Base-by-base conservation (phyloP, 2,113 vertebrate species). In the Vanacampus margaritifer region DNA sequence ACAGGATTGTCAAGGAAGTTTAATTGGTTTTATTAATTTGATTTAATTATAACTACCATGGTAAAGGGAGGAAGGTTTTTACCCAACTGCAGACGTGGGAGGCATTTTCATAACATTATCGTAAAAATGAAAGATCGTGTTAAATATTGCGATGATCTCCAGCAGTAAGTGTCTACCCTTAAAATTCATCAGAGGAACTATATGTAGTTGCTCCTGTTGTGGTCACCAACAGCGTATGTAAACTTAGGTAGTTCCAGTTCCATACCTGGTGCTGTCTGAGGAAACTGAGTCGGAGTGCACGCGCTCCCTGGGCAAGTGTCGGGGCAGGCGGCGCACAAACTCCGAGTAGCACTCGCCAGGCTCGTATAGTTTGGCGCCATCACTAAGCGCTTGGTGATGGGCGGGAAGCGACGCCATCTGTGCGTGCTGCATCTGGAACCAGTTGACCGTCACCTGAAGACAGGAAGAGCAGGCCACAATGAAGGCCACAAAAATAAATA, bases 361-460 rank as follows among this genome's bases (percentile, higher is more conserved):
- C 57, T 98, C 95, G 76, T 98, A 98, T 61, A 93, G 82, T 83
- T 98, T 99, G 86, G 94, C 93, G 71, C 79, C 93, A 65, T 96
- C 95, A 81, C 91, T 94, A 36, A 97, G 89, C 24, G 92, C 90
- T 85, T 96, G 96, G 76, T 92, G 93, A 83, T 93, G 94, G 28
- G 91, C 84, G 5, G 95, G 95, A 16, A 96, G 87, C 4, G 93
- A 91, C 6, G 92, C 90, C 21, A 90, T 90, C 81, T 97, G 95
- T 4, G 88, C 75, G 1, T 98, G 95, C 75, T 98, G 95, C 90
- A 98, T 93, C 84, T 98, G 96, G 85, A 96, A 96, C 88, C 97
- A 92, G 91, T 98, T 99, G 69, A 98, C 95, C 0, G 95, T 96
- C 85, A 95, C 95, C 97, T 99, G 35, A 65, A 32, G 10, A 21